phyloP scores from a whole-genome alignment of 2,113 vertebrate genomes.

The Corythornis vintsioides region DNA sequence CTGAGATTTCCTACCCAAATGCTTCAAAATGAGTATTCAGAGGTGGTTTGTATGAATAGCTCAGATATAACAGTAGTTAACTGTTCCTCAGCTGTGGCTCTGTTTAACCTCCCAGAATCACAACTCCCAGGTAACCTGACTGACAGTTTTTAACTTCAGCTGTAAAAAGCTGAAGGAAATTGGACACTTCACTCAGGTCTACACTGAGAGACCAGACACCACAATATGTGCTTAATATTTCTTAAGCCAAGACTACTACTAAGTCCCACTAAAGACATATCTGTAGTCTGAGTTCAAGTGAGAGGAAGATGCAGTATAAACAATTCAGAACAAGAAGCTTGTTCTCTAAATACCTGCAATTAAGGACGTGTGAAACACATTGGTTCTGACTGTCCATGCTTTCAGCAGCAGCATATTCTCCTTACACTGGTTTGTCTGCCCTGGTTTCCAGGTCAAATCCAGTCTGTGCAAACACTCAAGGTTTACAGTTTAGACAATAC shows the following conservation, averaged over 20 bases:
- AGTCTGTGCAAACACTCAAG: not conserved
- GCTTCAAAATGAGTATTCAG: not conserved
- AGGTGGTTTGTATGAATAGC: not conserved
- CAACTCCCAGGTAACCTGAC: not conserved
- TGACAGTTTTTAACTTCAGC: not conserved
- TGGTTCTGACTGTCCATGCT: not conserved
- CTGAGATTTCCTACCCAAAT: not conserved
- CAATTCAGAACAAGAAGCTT: not conserved
- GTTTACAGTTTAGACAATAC: not conserved
- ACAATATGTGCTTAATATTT: not conserved
- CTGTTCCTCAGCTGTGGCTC: not conserved
- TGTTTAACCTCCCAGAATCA: not conserved
- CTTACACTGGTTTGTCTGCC: not conserved
- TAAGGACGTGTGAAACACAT: not conserved
- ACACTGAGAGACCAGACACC: not conserved
- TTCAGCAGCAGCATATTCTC: not conserved
- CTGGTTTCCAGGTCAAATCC: constrained; percentile 2
- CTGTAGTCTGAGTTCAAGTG: not conserved
- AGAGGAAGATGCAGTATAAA: not conserved
- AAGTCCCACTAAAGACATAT: not conserved
- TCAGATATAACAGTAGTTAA: not conserved
- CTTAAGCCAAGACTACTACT: not conserved
- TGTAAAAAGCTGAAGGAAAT: not conserved
- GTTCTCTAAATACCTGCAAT: not conserved
- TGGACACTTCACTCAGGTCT: not conserved